Conservation (phyloP, 1,140 invertebrate species). For the Ylistrum balloti region DNA sequence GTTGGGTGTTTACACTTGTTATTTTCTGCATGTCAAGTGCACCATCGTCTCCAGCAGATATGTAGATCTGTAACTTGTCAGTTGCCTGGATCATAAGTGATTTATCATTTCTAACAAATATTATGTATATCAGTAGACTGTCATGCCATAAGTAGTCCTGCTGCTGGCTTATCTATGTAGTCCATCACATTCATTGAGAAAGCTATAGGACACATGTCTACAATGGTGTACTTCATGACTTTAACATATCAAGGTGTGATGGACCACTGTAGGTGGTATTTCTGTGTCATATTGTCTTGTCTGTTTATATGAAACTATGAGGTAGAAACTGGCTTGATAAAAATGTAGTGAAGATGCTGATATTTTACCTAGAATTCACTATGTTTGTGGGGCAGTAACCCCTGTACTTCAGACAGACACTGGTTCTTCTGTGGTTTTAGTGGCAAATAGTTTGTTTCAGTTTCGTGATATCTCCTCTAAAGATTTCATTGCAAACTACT, state of each 20-base stretch:
- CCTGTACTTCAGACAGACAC: too few relatives aligned
- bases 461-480: too few relatives aligned
- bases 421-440: too few relatives aligned
- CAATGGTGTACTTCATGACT: not conserved
- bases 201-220: not conserved
- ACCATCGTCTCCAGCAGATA: not conserved
- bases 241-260: not conserved
- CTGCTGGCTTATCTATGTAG: not conserved
- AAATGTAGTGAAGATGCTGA: too few relatives aligned
- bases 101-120: conserved; percentile 3
- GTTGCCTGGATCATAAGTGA: not conserved
- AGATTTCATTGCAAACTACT: too few relatives aligned
- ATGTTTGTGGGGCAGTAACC: too few relatives aligned
- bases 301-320: too few relatives aligned
- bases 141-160: not conserved
- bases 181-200: not conserved
- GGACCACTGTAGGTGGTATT: not conserved
- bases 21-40: not conserved
- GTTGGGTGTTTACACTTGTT: not conserved
- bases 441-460: too few relatives aligned
- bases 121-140: not conserved
- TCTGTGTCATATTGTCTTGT: too few relatives aligned
- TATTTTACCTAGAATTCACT: too few relatives aligned
- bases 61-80: not conserved
- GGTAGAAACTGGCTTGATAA: too few relatives aligned